phyloP scores from a whole-genome alignment of 2,113 vertebrate species.

The Bufo bufo region DNA sequence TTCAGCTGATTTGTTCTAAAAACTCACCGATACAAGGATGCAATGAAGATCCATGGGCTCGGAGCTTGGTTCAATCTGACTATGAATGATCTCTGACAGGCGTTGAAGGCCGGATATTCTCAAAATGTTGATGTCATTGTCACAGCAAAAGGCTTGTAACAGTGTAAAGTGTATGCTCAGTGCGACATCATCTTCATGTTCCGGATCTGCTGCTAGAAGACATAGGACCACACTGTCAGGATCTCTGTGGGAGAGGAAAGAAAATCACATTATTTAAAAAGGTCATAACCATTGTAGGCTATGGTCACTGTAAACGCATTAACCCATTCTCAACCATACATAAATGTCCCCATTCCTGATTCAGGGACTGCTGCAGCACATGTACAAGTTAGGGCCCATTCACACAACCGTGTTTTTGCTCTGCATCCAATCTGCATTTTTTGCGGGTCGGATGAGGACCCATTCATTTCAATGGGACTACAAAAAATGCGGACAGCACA shows the following conservation, averaged over 20 bases:
- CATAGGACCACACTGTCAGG: constrained; percentile 93
- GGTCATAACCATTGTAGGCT: background rate
- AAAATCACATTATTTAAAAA: background rate
- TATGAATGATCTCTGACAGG: constrained; percentile 78
- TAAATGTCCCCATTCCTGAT: no score
- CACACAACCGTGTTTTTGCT: no score
- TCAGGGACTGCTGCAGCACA: no score
- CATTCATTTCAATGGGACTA: no score
- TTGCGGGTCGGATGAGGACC: no score
- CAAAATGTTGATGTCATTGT: constrained; percentile 89
- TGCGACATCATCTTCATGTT: constrained; percentile 83
- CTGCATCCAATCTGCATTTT: no score
- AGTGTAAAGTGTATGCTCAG: constrained; percentile 96
- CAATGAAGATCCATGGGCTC: constrained; percentile 90
- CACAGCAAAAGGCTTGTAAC: constrained; percentile 91
- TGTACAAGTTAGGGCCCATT: no score
- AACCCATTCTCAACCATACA: no score
- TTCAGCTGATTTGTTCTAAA: background rate
- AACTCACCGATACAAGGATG: constrained; percentile 86
- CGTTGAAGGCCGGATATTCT: constrained; percentile 82
- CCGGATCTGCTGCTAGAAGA: constrained; percentile 84
- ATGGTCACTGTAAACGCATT: no score
- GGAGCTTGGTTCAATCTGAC: constrained; percentile 63
- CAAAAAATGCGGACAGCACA: no score
- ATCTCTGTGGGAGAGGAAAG: constrained; percentile 72